Percentiles rank a stretch among this genome's conserved stretches.
Conservation (phyloP, 2,888 invertebrate genomes). For the Apoderus coryli region DNA sequence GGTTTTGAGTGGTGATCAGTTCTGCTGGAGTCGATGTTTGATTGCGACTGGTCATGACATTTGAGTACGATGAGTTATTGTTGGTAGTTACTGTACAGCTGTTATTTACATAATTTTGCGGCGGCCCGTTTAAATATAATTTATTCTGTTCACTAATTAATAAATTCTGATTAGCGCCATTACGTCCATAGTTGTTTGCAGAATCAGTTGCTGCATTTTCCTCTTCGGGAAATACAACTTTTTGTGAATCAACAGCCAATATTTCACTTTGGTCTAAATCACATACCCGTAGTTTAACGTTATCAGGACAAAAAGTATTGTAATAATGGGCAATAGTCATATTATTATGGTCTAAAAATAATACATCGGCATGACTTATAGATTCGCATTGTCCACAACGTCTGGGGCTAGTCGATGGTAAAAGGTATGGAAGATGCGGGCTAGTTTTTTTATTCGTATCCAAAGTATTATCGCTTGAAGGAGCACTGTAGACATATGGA, state of each 20-base stretch:
- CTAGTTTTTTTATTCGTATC: too few species aligned
- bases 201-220: slow-evolving; percentile 28
- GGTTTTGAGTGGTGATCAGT: slow-evolving; percentile 46
- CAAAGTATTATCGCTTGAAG: too few species aligned
- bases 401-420: slow-evolving; percentile 55
- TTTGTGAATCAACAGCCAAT: slow-evolving; percentile 77
- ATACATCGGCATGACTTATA: slow-evolving; percentile 59
- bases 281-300: slow-evolving; percentile 43
- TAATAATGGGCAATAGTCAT: slow-evolving; percentile 35
- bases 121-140: slow-evolving; percentile 25
- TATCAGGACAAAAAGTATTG: slow-evolving; percentile 32
- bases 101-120: slow-evolving; percentile 37
- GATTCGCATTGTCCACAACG: slow-evolving; percentile 78
- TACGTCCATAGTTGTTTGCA: slow-evolving; percentile 38
- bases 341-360: slow-evolving; percentile 60
- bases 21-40: slow-evolving; percentile 33
- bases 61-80: slow-evolving; percentile 6
- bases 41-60: slow-evolving; percentile 34
- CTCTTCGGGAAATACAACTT: slow-evolving; percentile 52
- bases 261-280: slow-evolving; percentile 69
- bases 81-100: slow-evolving; percentile 36
- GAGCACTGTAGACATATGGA: too few species aligned
- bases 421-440: slow-evolving; percentile 45
- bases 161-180: too few species aligned
- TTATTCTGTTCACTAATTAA: slow-evolving; percentile 31